Evolutionary conservation across 2,113 vertebrate species (phyloP).

Genomic region (Corydoras sp.): DNA sequence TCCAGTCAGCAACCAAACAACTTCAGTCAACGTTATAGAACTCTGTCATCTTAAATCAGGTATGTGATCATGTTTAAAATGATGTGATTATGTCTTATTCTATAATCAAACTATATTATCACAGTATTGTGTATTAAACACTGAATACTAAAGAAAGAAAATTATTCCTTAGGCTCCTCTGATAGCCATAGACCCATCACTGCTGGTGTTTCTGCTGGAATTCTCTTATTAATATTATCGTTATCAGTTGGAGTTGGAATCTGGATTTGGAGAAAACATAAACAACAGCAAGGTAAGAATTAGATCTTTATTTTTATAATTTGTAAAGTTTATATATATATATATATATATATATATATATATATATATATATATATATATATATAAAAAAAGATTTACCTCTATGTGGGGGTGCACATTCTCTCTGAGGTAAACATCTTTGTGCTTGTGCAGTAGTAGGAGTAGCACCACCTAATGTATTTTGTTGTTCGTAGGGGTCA

Average conservation of each 20-base stretch:
- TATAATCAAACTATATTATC: neutral
- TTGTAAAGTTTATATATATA: neutral
- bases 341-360: too few species aligned
- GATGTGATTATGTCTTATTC: neutral
- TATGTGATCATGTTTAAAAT: neutral
- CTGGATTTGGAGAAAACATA: neutral
- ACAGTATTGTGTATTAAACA: neutral
- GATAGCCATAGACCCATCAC: neutral
- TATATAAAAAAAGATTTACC: too few species aligned
- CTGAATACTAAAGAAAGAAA: neutral
- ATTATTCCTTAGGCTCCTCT: neutral
- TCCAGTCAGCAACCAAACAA: conserved; percentile 7
- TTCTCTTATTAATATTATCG: neutral
- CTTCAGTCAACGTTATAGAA: neutral
- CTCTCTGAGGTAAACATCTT: too few species aligned
- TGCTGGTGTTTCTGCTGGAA: neutral
- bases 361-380: too few species aligned
- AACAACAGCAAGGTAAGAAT: conserved; percentile 1
- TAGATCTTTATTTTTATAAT: neutral
- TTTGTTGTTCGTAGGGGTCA: too few species aligned
- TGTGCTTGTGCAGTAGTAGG: too few species aligned
- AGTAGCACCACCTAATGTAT: too few species aligned
- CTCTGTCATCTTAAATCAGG: neutral
- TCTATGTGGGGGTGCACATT: too few species aligned
- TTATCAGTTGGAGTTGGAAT: neutral